Conservation (phyloP, 2,113 vertebrate genomes). For the Chaetura pelagica region DNA sequence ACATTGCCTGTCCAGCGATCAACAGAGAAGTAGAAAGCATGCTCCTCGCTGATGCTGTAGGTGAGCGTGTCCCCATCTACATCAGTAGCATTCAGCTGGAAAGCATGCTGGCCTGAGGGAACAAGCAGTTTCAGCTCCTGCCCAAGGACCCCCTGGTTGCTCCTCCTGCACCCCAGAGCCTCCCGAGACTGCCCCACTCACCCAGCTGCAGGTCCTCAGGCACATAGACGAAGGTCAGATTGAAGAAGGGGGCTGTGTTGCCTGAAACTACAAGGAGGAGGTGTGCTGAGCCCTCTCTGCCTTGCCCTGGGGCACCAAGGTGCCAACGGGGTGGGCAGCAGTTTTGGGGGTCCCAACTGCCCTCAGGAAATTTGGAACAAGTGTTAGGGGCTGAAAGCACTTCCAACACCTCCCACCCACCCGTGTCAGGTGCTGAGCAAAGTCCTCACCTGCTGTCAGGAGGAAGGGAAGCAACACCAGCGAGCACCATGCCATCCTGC, state of each 20-base stretch:
- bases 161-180: not conserved
- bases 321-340: not conserved
- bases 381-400: not conserved
- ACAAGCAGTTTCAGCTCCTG: not conserved
- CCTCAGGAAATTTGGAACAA: not conserved
- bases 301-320: not conserved
- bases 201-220: constrained; percentile 27
- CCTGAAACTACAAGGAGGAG: constrained; percentile 29
- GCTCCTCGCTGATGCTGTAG: not conserved
- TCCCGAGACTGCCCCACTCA: not conserved
- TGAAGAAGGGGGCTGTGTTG: constrained; percentile 34
- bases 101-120: constrained; percentile 12
- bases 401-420: rapidly evolving
- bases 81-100: not conserved
- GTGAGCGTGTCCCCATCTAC: not conserved
- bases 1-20: rapidly evolving
- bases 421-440: rapidly evolving
- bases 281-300: not conserved
- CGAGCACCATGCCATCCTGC: not conserved
- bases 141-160: rapidly evolving
- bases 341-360: not conserved
- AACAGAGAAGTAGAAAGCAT: not conserved
- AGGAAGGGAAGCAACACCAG: constrained; percentile 32
- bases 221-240: not conserved
- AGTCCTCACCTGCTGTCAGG: constrained; percentile 35